Evolutionary conservation across 2,797 vertebrate genomes (phyloP), one percentile per base, ranked within the genome.

Genomic region (Hapalemur alaotrensis): DNA sequence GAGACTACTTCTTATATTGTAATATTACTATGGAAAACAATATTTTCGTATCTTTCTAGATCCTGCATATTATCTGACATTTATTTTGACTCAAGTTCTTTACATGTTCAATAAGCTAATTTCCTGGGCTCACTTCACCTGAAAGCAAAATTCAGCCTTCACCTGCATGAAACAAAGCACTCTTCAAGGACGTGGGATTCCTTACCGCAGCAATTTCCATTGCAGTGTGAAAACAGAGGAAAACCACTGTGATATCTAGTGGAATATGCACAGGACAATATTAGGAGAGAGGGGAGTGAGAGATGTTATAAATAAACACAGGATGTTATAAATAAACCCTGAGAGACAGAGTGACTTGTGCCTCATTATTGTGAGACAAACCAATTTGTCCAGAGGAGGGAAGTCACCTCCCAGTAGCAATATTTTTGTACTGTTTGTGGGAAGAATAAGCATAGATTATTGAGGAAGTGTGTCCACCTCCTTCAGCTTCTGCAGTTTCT

Each of bases 41-140:
- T 38, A 86, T 72, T 96, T 95, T 94, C 8, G 12, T 83, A 54
- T 67, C 38, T 43, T 85, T 87, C 30, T 87, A 95, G 57, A 79
- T 67, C 69, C 32, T 80, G 22, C n/a, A 5, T 73, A 50, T 90
- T 91, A 70, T 57, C 76, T 92, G 75, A 85, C 30, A 80, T 95
- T 84, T 92, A 82, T 54, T 91, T 79, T 73, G 52, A 85, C 17
- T 9, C 32, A 89, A 82, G 57, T 30, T 73, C 17, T 87, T 89
- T 80, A 22, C 15, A 11, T 32, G 7, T 78, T 92, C 96, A 73
- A 57, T 41, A 91, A 78, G 35, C 57, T 94, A 25, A 86, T 89
- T 95, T 96, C 30, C 81, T 89, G 75, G 61, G 20, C 20, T 95
- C 20, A 23, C 9, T 85, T 97, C 59, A 50, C 52, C 78, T 75